A percentile compares a stretch with the other conserved stretches of the same genome.
Conservation (phyloP, 2,888 invertebrate genomes). For the Blastobasis adustella region DNA sequence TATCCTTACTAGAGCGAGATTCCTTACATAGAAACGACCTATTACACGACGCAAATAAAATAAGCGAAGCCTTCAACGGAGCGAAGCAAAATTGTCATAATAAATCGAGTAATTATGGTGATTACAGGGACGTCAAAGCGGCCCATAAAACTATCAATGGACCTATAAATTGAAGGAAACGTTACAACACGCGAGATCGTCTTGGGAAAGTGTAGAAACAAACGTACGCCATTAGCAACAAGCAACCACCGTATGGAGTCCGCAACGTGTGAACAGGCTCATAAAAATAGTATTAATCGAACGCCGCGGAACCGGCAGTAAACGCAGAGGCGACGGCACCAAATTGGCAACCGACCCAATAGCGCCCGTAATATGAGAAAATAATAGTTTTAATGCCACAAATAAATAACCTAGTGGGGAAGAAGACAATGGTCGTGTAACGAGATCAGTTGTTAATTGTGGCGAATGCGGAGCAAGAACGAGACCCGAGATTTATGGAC, state of each 20-base stretch:
- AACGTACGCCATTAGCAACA: slow-evolving; percentile 39
- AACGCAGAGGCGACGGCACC: slow-evolving; percentile 54
- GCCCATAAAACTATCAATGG: slow-evolving; percentile 53
- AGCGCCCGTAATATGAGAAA: slow-evolving; percentile 46
- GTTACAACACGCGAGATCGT: slow-evolving; percentile 39
- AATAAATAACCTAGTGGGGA: slow-evolving; percentile 61
- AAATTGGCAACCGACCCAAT: slow-evolving; percentile 46
- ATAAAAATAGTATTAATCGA: slow-evolving; percentile 57
- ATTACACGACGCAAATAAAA: slow-evolving; percentile 2
- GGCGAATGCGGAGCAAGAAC: slow-evolving; percentile 48
- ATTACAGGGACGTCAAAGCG: slow-evolving; percentile 46
- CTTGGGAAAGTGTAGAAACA: slow-evolving; percentile 47
- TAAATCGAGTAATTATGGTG: slow-evolving; percentile 48
- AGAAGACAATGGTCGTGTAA: slow-evolving; percentile 67
- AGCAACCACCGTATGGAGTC: slow-evolving; percentile 25
- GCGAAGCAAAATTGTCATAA: slow-evolving; percentile 28
- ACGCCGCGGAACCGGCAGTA: slow-evolving; percentile 3
- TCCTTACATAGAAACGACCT: too few species aligned
- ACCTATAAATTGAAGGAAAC: slow-evolving; percentile 51
- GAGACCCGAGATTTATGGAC: slow-evolving; percentile 57
- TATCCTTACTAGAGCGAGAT: too few species aligned
- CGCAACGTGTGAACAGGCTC: slow-evolving; percentile 51
- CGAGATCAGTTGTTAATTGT: slow-evolving; percentile 66
- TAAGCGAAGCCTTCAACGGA: slow-evolving; percentile 7
- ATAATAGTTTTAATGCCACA: slow-evolving; percentile 67